Evolutionary conservation across 2,113 vertebrate genomes (phyloP).

Genomic region (Haemorhous mexicanus): DNA sequence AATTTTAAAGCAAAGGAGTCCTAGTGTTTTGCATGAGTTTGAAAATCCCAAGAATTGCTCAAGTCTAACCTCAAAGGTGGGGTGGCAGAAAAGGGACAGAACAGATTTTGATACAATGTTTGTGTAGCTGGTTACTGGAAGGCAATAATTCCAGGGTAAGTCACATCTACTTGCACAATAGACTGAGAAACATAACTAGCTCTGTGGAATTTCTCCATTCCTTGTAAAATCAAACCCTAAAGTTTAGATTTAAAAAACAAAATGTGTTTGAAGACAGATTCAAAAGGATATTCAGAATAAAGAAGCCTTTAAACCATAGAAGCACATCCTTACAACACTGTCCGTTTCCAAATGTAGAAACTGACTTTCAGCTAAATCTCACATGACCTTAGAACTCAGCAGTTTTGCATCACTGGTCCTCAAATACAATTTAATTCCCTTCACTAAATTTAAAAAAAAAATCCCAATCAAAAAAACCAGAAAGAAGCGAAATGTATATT

Average conservation of each 20-base stretch:
- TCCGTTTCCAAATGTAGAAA: not conserved
- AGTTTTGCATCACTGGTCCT: not conserved
- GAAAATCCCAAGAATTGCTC: not conserved
- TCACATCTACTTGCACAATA: accelerated
- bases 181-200: not conserved
- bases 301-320: not conserved
- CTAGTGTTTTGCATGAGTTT: not conserved
- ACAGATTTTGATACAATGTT: not conserved
- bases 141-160: not conserved
- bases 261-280: not conserved
- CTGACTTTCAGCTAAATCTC: not conserved
- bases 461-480: not conserved
- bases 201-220: not conserved
- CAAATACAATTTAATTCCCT: not conserved
- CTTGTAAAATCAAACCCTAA: not conserved
- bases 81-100: not conserved
- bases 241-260: not conserved
- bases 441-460: not conserved
- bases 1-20: not conserved
- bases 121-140: not conserved
- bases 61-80: not conserved
- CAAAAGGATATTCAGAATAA: not conserved
- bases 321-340: not conserved
- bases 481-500: not conserved
- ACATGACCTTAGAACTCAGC: not conserved